These are phyloP conservation scores for Sphenopsis melanotis DNA, from an alignment of 2,797 vertebrate species.

Conservation along the genomic window DNA sequence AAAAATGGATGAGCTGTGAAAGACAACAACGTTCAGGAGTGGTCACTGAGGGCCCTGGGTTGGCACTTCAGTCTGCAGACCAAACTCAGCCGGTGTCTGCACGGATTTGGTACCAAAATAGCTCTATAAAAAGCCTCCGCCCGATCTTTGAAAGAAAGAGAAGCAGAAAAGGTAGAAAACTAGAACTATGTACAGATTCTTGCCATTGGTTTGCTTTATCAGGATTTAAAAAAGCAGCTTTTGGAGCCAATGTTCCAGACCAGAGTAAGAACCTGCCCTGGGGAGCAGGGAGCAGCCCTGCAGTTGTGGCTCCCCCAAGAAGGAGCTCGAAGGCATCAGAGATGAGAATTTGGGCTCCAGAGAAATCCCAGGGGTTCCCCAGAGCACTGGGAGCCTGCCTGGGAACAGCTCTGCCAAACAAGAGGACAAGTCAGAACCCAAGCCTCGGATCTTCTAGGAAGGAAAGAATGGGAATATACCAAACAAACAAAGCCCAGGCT, in stretches of 20 bases:
- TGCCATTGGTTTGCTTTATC: neutral
- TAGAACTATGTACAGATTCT: slow-evolving; percentile 63
- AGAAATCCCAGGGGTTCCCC: neutral
- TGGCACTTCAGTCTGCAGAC: slow-evolving; percentile 70
- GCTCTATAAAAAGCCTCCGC: slow-evolving; percentile 62
- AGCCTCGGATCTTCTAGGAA: neutral
- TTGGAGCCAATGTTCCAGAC: slow-evolving; percentile 50
- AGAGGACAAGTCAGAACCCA: neutral
- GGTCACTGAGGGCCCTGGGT: slow-evolving; percentile 56
- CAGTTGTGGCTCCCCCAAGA: neutral
- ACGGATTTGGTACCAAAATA: slow-evolving; percentile 54
- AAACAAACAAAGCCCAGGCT: neutral
- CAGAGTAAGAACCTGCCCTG: slow-evolving; percentile 7
- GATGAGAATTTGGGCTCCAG: neutral
- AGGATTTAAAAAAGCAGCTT: slow-evolving; percentile 53
- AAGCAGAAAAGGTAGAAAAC: slow-evolving; percentile 66
- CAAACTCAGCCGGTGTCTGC: slow-evolving; percentile 22
- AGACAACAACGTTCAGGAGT: slow-evolving; percentile 28
- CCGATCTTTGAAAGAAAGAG: slow-evolving; percentile 41
- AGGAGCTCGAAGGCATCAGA: slow-evolving; percentile 49
- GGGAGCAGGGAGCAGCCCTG: slow-evolving; percentile 21
- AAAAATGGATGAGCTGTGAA: slow-evolving; percentile 27
- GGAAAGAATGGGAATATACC: neutral
- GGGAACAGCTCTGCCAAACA: neutral
- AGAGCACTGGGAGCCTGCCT: neutral